Evolutionary conservation across 2,888 invertebrate species (phyloP).

Genomic region (Apoda limacodes): DNA sequence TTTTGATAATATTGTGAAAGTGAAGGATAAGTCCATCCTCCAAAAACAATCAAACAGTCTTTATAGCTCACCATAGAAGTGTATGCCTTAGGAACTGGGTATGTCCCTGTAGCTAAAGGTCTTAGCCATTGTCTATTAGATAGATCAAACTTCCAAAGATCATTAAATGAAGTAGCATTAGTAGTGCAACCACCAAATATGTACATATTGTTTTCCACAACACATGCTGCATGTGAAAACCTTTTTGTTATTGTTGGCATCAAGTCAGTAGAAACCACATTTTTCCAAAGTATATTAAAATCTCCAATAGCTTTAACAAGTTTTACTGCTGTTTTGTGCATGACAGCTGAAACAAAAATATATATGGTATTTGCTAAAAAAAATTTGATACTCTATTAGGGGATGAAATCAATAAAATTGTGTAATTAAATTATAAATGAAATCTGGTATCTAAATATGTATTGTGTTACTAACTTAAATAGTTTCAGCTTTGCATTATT

Average conservation of each 20-base stretch:
- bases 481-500: no score
- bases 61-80: constrained; percentile 92
- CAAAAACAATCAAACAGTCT: constrained; percentile 87
- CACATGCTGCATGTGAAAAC: constrained; percentile 92
- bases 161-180: constrained; percentile 95
- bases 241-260: constrained; percentile 87
- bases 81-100: constrained; percentile 96
- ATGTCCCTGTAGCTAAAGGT: constrained; percentile 83
- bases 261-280: constrained; percentile 67
- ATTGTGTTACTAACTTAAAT: no score
- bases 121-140: constrained; percentile 87
- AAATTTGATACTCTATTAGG: no score
- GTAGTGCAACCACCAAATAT: constrained; percentile 97
- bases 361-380: constrained; percentile 9
- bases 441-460: no score
- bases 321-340: constrained; percentile 78
- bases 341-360: constrained; percentile 75
- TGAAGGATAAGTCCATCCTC: constrained; percentile 96
- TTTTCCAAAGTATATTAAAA: constrained; percentile 82
- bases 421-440: no score
- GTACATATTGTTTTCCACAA: constrained; percentile 88
- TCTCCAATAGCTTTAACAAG: constrained; percentile 81
- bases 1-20: constrained; percentile 86
- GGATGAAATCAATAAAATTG: no score
- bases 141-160: constrained; percentile 94